Base-by-base conservation (phyloP, 2,113 vertebrate species). In the Callithrix jacchus region DNA sequence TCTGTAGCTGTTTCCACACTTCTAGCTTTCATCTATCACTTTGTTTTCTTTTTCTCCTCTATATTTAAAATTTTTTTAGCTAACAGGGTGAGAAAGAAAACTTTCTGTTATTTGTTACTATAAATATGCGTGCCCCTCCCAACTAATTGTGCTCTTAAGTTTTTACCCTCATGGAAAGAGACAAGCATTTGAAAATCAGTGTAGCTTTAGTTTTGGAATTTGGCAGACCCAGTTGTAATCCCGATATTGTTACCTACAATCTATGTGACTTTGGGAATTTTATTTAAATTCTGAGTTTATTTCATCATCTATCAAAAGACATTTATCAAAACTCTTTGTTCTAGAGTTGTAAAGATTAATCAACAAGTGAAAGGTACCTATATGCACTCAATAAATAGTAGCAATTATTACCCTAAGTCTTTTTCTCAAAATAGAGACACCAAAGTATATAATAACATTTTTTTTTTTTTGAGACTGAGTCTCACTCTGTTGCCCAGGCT, bases 51-150 rank as follows among this genome's bases (percentile, higher is more conserved):
- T 54, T 13, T 83, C 27, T 89, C 23, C 68, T 70, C 12, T 35
- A 42, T 79, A 86, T 89, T 95, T 96, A 92, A 92, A 88, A 82
- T 82, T 89, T 49, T 74, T 6, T 96, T 20, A 87, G 64, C 71
- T 81, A 81, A 95, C 52, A 96, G 13, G 76, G 37, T 37, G 2
- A 84, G 64, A 81, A 81, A 70, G 35, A 68, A 40, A 86, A 37
- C 42, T 92, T 81, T 94, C 23, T 86, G 4, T 58, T 56, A 42
- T 81, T 25, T 81, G 3, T 80, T 86, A 61, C 64, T 77, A 93
- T 58, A 88, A 94, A 42, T 18, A 54, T 11, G 47, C 30, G 87
- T 25, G 4, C 2, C 9, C 11, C 27, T 27, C 47, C 30, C 66
- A 89, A 79, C 5, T 66, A 58, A 93, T 14, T 54, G 12, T 61